phyloP scores from a whole-genome alignment of 2,113 vertebrate species.

The Lycaon pictus region DNA sequence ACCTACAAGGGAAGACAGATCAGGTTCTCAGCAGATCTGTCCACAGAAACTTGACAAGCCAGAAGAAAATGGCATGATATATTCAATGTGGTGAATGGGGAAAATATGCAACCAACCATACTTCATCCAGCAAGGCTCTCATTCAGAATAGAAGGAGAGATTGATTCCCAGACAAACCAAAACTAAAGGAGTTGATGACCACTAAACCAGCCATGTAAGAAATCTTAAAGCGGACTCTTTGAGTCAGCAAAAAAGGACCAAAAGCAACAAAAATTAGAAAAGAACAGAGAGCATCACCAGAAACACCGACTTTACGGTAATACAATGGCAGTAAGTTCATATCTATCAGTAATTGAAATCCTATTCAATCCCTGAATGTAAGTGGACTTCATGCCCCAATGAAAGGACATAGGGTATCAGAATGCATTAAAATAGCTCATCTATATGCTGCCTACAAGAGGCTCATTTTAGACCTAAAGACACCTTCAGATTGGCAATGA shows the following conservation, averaged over 20 bases:
- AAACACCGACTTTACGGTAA: not conserved
- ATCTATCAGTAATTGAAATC: not conserved
- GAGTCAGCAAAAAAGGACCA: not conserved
- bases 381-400: not conserved
- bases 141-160: too few relatives aligned
- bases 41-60: not conserved
- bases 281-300: not conserved
- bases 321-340: not conserved
- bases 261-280: not conserved
- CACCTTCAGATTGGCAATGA: not conserved
- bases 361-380: not conserved
- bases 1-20: not conserved
- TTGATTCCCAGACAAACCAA: too few relatives aligned
- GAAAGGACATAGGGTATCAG: not conserved
- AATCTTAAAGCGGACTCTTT: too few relatives aligned
- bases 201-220: too few relatives aligned
- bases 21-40: not conserved
- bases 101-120: not conserved
- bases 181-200: too few relatives aligned
- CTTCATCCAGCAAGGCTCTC: not conserved
- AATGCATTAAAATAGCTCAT: not conserved
- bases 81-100: not conserved
- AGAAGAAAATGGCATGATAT: not conserved
- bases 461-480: not conserved
- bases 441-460: not conserved